phyloP scores from a whole-genome alignment of 2,797 vertebrate species.

The Cyprinodon diabolis region DNA sequence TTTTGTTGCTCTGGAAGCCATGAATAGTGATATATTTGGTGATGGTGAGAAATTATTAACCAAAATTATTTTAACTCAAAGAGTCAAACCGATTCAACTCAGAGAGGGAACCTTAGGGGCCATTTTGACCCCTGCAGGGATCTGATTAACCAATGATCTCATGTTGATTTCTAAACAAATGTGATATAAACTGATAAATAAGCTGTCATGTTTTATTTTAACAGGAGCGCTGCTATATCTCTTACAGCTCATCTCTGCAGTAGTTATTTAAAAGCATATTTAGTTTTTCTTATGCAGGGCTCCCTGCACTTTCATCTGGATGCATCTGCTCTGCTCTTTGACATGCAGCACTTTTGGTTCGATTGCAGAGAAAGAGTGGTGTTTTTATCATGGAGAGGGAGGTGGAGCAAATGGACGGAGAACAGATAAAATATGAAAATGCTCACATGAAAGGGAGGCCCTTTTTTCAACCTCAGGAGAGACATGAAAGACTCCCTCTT shows the following conservation, averaged over 20 bases:
- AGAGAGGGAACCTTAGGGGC: neutral
- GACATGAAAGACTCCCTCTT: constrained; percentile 69
- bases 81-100: neutral
- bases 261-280: neutral
- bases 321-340: constrained; percentile 14
- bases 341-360: constrained; percentile 8
- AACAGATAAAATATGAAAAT: constrained; percentile 74
- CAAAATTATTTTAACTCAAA: neutral
- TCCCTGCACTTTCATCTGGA: constrained; percentile 11
- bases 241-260: neutral
- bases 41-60: too few species aligned
- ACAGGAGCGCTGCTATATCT: neutral
- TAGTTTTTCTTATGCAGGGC: neutral
- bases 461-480: constrained; percentile 64
- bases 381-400: constrained; percentile 61
- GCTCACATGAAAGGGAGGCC: constrained; percentile 70
- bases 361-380: constrained; percentile 58
- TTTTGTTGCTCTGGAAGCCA: neutral
- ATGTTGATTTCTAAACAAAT: neutral
- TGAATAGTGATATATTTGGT: neutral
- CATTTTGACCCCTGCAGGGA: neutral
- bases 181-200: neutral
- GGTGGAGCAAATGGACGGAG: constrained; percentile 68
- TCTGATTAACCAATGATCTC: neutral
- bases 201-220: neutral